Percentiles rank a stretch among this genome's conserved stretches.
Evolutionary conservation across 2,888 invertebrate species (phyloP).

Genomic region (Rotaria macrura): DNA sequence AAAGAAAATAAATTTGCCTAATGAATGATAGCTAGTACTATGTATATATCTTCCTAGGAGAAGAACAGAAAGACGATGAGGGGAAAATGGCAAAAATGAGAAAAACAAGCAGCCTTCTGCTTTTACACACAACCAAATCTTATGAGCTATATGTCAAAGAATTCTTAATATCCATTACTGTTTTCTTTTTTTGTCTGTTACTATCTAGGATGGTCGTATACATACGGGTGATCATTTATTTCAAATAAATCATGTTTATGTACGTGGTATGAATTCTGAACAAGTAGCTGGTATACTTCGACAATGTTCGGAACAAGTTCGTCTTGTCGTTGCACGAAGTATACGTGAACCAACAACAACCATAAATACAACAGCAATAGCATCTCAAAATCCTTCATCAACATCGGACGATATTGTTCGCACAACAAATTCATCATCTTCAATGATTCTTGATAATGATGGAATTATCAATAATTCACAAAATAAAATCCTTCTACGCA

Average conservation of each 20-base stretch:
- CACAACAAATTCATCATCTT: background rate
- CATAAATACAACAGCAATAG: background rate
- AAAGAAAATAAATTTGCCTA: background rate
- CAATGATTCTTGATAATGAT: background rate
- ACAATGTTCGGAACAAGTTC: constrained; percentile 25
- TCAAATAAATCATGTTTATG: constrained; percentile 72
- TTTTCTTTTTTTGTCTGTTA: background rate
- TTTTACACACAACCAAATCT: background rate
- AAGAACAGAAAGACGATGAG: background rate
- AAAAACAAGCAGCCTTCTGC: background rate
- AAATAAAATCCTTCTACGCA: background rate
- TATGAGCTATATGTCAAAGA: background rate
- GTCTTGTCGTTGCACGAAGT: constrained; percentile 28
- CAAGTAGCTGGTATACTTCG: constrained; percentile 81
- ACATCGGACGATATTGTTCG: background rate
- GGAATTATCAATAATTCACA: background rate
- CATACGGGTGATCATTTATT: constrained; percentile 95
- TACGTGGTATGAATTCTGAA: constrained; percentile 90
- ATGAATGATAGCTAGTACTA: constrained; percentile 12
- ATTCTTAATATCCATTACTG: background rate
- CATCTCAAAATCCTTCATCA: background rate
- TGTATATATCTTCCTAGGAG: background rate
- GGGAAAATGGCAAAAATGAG: background rate
- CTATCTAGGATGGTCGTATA: constrained; percentile 71
- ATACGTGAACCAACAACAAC: constrained; percentile 10